Conservation (phyloP, 2,113 vertebrate species). For the Dermatemys mawii region DNA sequence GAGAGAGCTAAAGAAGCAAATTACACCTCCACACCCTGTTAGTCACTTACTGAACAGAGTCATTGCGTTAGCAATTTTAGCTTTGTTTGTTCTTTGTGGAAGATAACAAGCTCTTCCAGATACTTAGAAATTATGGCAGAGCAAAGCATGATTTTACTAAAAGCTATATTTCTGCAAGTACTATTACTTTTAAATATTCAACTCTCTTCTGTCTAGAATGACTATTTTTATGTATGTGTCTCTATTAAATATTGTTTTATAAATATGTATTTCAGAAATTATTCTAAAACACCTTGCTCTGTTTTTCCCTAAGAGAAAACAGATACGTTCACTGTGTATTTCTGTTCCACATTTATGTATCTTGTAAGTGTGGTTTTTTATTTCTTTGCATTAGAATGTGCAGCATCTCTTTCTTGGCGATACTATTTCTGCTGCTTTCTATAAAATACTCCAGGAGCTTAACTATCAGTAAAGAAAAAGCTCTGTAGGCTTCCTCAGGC, state of each 20-base stretch:
- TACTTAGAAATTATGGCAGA: conserved; percentile 61
- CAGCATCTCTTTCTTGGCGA: neutral
- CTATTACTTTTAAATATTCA: neutral
- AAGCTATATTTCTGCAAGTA: conserved; percentile 42
- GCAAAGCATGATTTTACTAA: conserved; percentile 65
- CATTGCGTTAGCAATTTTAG: conserved; percentile 76
- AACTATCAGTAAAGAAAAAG: neutral
- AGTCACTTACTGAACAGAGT: conserved; percentile 68
- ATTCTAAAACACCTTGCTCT: neutral
- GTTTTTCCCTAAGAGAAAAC: neutral
- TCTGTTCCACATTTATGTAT: neutral
- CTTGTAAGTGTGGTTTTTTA: neutral
- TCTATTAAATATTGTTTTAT: neutral
- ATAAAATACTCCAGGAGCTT: neutral
- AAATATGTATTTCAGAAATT: neutral
- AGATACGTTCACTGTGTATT: neutral
- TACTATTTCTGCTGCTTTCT: neutral
- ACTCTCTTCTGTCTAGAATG: neutral
- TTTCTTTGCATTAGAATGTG: neutral
- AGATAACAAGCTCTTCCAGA: conserved; percentile 65
- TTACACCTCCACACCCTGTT: conserved; percentile 78
- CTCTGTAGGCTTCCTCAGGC: neutral
- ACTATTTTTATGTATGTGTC: neutral
- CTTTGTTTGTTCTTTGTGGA: conserved; percentile 68
- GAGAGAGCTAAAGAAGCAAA: conserved; percentile 69